A percentile compares a stretch with the other conserved stretches of the same genome.
These are phyloP conservation scores for Gadopsis marmoratus DNA, from an alignment of 2,797 vertebrate species.

Conservation along the genomic window DNA sequence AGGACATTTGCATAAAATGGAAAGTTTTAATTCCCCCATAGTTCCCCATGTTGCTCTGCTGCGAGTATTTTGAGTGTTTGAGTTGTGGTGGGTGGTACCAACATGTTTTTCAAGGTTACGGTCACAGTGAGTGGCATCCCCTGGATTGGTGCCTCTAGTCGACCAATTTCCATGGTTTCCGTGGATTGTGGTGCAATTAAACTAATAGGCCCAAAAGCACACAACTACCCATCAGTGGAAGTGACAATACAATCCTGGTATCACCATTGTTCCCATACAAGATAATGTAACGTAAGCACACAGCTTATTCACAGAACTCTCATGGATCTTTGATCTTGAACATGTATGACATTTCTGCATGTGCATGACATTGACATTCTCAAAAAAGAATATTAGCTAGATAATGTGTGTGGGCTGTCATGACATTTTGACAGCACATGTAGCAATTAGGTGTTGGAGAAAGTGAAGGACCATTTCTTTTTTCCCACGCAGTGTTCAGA, in stretches of 20 bases:
- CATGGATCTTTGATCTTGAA: conserved; percentile 7
- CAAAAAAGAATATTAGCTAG: conserved; percentile 16
- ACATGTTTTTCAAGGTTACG: neutral
- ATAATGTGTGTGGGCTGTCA: conserved; percentile 33
- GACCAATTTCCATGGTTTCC: neutral
- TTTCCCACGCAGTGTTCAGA: conserved; percentile 20
- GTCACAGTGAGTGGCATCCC: neutral
- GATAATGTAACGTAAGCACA: neutral
- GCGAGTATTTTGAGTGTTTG: neutral
- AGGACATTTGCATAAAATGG: neutral
- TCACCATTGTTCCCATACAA: neutral
- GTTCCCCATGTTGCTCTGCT: too few relatives aligned
- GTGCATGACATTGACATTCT: neutral
- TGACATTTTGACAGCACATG: conserved; percentile 50
- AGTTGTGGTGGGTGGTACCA: neutral
- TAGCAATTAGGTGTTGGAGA: conserved; percentile 47
- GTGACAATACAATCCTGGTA: neutral
- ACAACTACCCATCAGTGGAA: neutral
- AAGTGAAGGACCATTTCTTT: conserved; percentile 29
- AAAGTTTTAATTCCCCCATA: neutral
- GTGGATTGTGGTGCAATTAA: neutral
- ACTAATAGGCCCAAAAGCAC: neutral
- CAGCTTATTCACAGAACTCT: neutral
- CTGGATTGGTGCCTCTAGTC: too few relatives aligned
- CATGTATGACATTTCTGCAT: conserved; percentile 1